Evolutionary conservation across 2,113 vertebrate species (phyloP), one percentile per base, ranked within the genome.

Genomic region (Orycteropus afer): DNA sequence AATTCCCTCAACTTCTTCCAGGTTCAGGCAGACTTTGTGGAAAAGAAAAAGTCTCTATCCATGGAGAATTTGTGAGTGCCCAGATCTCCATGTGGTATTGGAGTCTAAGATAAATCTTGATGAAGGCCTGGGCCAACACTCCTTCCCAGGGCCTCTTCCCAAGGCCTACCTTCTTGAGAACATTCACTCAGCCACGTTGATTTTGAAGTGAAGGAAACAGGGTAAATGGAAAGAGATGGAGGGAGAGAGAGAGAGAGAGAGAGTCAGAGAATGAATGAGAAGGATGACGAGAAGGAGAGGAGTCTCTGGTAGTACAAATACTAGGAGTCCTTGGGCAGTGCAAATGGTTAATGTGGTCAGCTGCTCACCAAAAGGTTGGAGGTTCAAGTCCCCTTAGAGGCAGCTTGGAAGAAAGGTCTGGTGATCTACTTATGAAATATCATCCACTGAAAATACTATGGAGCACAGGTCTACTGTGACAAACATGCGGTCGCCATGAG

Each of bases 1-100:
- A 63, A 95, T 94, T 86, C 77, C 78, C 29, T 90, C 14, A 67
- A 14, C 23, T 80, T 92, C 37, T 95, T 89, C 55, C 51, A 71
- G 11, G 47, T 83, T 86, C 40, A 69, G 22, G 55, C 4, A 42
- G 57, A 63, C 47, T 80, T 93, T 59, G 32, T 67, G 65, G 49
- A 49, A 89, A 86, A 94, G 63, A 90, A 89, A 89, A 49, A 49
- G 40, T 69, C 22, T 80, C 65, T 76, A 6, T 65, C 55, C 45
- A 77, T 32, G 53, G 42, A 96, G 83, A 49, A 47, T 65, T 76
- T 78, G 59, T 73, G 79, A 47, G 34, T 55, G 23, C 65, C 65
- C 61, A 67, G 51, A 67, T 76, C 71, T 81, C 27, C 6, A 0
- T 27, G 23, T 53, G 45, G 49, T 37, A 8, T 13, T 81, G 57